phyloP scores from a whole-genome alignment of 2,797 vertebrate genomes.

The Chaetodon trifasciatus region DNA sequence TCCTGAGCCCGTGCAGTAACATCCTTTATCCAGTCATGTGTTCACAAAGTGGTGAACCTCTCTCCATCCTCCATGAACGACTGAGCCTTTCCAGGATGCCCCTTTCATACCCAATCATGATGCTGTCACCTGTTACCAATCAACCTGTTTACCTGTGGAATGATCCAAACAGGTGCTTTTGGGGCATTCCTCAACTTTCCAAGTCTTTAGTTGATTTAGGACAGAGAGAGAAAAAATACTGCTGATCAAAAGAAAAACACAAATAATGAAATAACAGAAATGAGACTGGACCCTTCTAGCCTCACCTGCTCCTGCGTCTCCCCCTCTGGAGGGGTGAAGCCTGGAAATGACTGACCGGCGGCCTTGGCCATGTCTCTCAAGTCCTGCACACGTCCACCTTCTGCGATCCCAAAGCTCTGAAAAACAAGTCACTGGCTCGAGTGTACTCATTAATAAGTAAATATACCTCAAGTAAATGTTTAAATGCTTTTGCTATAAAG shows the following conservation, averaged over 20 bases:
- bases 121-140: too few species aligned
- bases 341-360: conserved; percentile 85
- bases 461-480: background rate
- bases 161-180: too few species aligned
- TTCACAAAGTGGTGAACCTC: too few species aligned
- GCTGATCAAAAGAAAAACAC: background rate
- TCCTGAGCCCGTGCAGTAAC: too few species aligned
- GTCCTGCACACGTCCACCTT: conserved; percentile 87
- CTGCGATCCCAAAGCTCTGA: conserved; percentile 92
- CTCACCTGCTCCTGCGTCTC: conserved; percentile 92
- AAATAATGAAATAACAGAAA: background rate
- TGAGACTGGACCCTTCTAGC: background rate
- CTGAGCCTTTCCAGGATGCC: too few species aligned
- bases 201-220: too few species aligned
- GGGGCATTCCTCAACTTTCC: too few species aligned
- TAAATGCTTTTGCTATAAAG: background rate
- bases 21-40: too few species aligned
- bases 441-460: background rate
- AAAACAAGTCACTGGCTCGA: conserved; percentile 5
- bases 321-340: conserved; percentile 91
- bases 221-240: background rate
- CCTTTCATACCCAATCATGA: too few species aligned
- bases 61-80: too few species aligned
- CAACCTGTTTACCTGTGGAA: too few species aligned
- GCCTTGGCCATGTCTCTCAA: conserved; percentile 90